Base-by-base conservation (phyloP, 1,140 invertebrate genomes). In the Nebria ingens region DNA sequence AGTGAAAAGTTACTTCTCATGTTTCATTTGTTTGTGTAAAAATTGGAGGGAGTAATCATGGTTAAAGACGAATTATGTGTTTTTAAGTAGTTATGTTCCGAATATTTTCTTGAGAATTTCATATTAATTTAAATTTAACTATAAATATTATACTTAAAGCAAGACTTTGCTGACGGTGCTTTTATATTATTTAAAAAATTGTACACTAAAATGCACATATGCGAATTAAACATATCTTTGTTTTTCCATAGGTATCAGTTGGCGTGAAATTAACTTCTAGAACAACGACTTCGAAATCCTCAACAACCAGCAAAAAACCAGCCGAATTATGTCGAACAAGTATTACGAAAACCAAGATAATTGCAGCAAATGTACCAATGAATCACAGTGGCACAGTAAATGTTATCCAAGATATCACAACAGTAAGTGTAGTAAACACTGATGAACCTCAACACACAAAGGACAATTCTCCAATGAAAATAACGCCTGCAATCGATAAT, bases 391-490 rank as follows among this genome's bases (percentile, higher is more conserved):
- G 62, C 21, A 52, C 63, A 23, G 52, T 60, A 4, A 58, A 62
- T 40, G 60, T 65, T 17, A 62, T 62, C 13, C 57, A 67, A 55
- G 55, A 66, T 58, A 64, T 62, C 25, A 62, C 59, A 55, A 64
- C 58, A 17, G 40, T 45, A 17, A 45, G 15, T n/a, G 52, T 62
- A 21, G 54, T 64, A 23, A 61, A 60, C 29, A 63, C 62, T 34
- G 56, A 54, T 13, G 53, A 65, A 42, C 42, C 52, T 12, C 54
- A 63, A 51, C 54, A 65, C 51, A 40, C 67, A 20, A 68, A 68
- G 57, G 67, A 68, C 56, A 63, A 65, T 52, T 68, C 67, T 2
- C 67, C 67, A 19, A 40, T 67, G 29, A 64, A 68, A 56, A 67
- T 64, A 53, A 65, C 40, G 6, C 15, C 40, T 9, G 17, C 4